Conservation (phyloP, 2,888 invertebrate species). For the Cosmopolites sordidus region DNA sequence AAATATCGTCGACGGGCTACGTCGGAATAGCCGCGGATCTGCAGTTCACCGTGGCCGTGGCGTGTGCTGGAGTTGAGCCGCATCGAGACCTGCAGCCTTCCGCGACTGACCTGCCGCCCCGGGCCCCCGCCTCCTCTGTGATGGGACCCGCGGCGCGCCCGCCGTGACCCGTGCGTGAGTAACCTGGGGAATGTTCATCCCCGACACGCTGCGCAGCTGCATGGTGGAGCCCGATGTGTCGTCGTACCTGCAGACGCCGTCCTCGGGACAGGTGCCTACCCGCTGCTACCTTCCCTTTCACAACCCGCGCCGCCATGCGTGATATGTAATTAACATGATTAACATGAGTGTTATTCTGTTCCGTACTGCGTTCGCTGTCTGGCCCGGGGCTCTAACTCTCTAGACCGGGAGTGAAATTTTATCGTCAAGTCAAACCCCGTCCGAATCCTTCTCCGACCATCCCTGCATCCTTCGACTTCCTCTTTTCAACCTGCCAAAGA, state of each 20-base stretch:
- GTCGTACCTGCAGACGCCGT: conserved; percentile 90
- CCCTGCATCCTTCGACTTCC: too few relatives aligned
- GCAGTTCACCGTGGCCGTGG: conserved; percentile 23
- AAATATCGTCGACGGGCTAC: conserved; percentile 33
- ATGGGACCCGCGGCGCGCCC: conserved; percentile 42
- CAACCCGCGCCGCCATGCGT: conserved; percentile 48
- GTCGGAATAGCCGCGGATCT: conserved; percentile 25
- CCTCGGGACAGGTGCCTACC: conserved; percentile 84
- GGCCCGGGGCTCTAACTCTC: conserved; percentile 28
- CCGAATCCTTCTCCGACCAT: not conserved
- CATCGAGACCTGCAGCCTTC: not conserved
- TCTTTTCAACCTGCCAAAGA: not conserved
- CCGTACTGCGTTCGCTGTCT: conserved; percentile 39
- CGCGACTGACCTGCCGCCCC: not conserved
- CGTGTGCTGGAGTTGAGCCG: conserved; percentile 12
- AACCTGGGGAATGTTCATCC: conserved; percentile 77
- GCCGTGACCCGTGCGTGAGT: conserved; percentile 43
- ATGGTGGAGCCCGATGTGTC: conserved; percentile 94
- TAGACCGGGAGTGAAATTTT: conserved; percentile 23
- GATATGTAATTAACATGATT: conserved; percentile 54
- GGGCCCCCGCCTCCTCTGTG: conserved; percentile 34
- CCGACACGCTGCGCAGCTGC: conserved; percentile 89
- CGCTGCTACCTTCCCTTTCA: conserved; percentile 56
- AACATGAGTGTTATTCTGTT: conserved; percentile 50
- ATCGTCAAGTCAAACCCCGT: not conserved